Percentiles rank a stretch among this genome's conserved stretches.
These are phyloP conservation scores for Aspidiotus destructor DNA, from an alignment of 2,888 invertebrate species.

Conservation along the genomic window DNA sequence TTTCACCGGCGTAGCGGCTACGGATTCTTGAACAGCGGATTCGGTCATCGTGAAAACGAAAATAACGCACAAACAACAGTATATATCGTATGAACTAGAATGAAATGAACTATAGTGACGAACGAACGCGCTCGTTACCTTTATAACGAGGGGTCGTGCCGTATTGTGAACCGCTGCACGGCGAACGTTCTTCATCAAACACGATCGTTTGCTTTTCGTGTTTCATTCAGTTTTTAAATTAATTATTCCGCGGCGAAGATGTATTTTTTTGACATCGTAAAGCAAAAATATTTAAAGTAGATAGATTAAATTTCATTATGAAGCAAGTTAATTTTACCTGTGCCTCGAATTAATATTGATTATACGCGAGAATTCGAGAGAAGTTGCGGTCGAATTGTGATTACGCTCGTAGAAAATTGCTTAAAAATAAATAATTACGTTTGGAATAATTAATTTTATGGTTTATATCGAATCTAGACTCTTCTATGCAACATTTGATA, in stretches of 20 bases:
- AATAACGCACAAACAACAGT: not conserved
- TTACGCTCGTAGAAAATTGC: not conserved
- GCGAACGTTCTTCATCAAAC: not conserved
- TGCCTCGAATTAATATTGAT: not conserved
- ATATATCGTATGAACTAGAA: not conserved
- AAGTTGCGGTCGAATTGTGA: not conserved
- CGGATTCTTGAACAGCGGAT: slow-evolving; percentile 35
- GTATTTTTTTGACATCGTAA: not conserved
- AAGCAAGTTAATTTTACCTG: not conserved
- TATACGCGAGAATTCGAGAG: not conserved
- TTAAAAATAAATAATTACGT: not conserved
- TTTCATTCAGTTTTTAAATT: slow-evolving; percentile 3
- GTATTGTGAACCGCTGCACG: slow-evolving; percentile 11
- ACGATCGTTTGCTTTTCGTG: slow-evolving; percentile 15
- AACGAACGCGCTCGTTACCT: not conserved
- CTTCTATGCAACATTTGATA: not conserved
- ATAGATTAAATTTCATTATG: not conserved
- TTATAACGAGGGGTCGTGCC: slow-evolving; percentile 10
- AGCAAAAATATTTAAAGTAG: not conserved
- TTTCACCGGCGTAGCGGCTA: slow-evolving; percentile 33
- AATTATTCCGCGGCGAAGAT: not conserved
- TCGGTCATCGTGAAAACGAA: slow-evolving; percentile 8
- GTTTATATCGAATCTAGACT: not conserved
- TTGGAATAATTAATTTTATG: not conserved
- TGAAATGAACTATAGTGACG: not conserved